Conservation (phyloP, 1,140 invertebrate genomes). For the Platyscapa corneri region DNA sequence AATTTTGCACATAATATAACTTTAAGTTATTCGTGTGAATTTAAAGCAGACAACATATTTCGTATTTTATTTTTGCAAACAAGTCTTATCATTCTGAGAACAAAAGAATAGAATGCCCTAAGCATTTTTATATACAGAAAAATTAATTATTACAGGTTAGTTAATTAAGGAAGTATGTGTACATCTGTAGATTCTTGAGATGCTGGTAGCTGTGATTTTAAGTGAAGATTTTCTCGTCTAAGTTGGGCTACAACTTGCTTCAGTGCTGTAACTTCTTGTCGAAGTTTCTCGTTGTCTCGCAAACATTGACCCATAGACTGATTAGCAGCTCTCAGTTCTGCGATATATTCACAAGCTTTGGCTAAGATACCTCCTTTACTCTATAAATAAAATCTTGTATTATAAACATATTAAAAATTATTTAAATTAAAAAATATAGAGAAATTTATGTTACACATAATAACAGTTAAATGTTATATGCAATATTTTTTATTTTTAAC, state of each 20-base stretch:
- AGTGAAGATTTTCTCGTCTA: constrained; percentile 78
- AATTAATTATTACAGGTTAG: constrained; percentile 1
- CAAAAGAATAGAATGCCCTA: constrained; percentile 39
- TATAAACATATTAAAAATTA: no score
- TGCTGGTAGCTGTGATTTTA: constrained; percentile 69
- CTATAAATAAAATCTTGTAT: constrained; percentile 71
- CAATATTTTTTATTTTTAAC: no score
- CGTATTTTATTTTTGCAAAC: constrained; percentile 11
- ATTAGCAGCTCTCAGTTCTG: constrained; percentile 86
- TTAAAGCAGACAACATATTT: constrained; percentile 25
- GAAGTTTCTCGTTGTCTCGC: constrained; percentile 78
- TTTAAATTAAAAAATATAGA: no score
- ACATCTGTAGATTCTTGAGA: constrained; percentile 27
- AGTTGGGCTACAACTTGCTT: constrained; percentile 78
- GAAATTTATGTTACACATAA: no score
- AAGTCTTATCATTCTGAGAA: constrained; percentile 16
- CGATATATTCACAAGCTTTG: constrained; percentile 97
- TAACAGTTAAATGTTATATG: no score
- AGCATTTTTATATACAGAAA: constrained; percentile 47
- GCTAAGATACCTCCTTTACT: constrained; percentile 97
- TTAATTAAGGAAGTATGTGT: constrained; percentile 42
- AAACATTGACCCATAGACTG: constrained; percentile 79
- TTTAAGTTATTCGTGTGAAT: constrained; percentile 7
- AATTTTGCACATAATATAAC: constrained; percentile 20
- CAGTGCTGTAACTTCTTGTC: constrained; percentile 76